These are phyloP conservation scores for Hyphantria cunea DNA, from an alignment of 1,140 invertebrate species.

Conservation along the genomic window DNA sequence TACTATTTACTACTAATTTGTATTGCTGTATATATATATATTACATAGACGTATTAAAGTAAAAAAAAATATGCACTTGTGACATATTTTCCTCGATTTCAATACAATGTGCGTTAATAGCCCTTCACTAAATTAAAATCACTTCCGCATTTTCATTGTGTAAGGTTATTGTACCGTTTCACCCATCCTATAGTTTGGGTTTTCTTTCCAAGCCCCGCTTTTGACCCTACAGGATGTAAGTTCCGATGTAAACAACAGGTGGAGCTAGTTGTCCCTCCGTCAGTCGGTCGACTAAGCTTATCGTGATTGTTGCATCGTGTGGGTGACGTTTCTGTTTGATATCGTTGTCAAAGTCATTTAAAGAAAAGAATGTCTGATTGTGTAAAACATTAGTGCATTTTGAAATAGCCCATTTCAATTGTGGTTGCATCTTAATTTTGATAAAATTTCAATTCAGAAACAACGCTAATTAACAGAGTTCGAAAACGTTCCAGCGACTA, in stretches of 20 bases:
- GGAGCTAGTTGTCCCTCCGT: slow-evolving; percentile 62
- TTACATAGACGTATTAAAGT: too few species aligned
- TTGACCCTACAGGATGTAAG: slow-evolving; percentile 72
- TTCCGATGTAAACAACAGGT: slow-evolving; percentile 66
- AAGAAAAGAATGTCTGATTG: slow-evolving; percentile 54
- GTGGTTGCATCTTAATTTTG: slow-evolving; percentile 32
- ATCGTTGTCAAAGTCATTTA: slow-evolving; percentile 62
- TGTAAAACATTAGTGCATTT: slow-evolving; percentile 49
- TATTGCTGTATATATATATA: too few species aligned
- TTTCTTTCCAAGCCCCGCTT: slow-evolving; percentile 54
- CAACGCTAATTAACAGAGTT: slow-evolving; percentile 47
- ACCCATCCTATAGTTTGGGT: slow-evolving; percentile 67
- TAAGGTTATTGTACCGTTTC: slow-evolving; percentile 59
- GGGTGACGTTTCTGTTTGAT: slow-evolving; percentile 65
- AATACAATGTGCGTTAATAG: slow-evolving; percentile 34
- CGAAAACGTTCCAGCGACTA: slow-evolving; percentile 65
- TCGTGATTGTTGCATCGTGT: slow-evolving; percentile 26
- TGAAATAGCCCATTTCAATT: slow-evolving; percentile 37
- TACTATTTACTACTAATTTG: too few species aligned
- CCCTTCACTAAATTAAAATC: slow-evolving; percentile 39
- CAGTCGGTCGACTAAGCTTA: slow-evolving; percentile 48
- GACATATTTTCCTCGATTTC: slow-evolving; percentile 33
- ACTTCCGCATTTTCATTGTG: slow-evolving; percentile 64
- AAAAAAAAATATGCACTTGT: too few species aligned
- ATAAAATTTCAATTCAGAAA: slow-evolving; percentile 16